phyloP scores from a whole-genome alignment of 92 coral and sea anemone genomes.

The Montipora capitata region DNA sequence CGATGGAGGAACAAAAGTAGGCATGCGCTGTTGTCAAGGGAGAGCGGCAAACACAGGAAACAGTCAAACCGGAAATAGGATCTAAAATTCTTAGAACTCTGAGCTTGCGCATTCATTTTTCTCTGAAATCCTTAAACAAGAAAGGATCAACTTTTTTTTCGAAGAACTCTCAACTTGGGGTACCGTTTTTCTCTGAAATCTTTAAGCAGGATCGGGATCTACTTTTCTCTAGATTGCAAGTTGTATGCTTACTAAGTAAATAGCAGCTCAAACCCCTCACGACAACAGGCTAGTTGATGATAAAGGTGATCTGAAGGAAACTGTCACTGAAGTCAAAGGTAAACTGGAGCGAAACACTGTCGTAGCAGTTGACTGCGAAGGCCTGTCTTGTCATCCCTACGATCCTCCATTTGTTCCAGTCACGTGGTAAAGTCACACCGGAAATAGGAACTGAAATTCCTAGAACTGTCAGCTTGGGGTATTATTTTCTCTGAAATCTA shows the following conservation, averaged over 20 bases:
- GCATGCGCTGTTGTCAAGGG: no score
- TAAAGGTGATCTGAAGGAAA: constrained; percentile 57
- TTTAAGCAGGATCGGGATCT: not conserved
- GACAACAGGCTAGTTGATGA: constrained; percentile 52
- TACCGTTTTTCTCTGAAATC: not conserved
- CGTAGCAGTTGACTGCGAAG: constrained; percentile 87
- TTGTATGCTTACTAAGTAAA: not conserved
- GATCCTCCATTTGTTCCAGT: no score
- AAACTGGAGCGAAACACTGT: constrained; percentile 41
- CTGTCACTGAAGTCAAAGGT: constrained; percentile 65
- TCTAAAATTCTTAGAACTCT: no score
- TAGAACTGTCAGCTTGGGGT: no score
- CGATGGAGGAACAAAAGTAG: no score
- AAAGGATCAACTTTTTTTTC: not conserved
- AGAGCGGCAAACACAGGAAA: no score
- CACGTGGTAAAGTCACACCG: no score
- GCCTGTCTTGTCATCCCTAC: constrained; percentile 41
- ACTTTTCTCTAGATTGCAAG: no score
- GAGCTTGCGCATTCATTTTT: not conserved
- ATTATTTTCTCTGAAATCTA: no score
- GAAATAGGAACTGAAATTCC: no score
- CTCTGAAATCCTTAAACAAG: no score
- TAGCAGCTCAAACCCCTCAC: not conserved
- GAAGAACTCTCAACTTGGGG: not conserved
- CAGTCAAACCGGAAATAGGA: no score